Evolutionary conservation across 2,113 vertebrate genomes (phyloP).

Genomic region (Gavialis gangeticus): DNA sequence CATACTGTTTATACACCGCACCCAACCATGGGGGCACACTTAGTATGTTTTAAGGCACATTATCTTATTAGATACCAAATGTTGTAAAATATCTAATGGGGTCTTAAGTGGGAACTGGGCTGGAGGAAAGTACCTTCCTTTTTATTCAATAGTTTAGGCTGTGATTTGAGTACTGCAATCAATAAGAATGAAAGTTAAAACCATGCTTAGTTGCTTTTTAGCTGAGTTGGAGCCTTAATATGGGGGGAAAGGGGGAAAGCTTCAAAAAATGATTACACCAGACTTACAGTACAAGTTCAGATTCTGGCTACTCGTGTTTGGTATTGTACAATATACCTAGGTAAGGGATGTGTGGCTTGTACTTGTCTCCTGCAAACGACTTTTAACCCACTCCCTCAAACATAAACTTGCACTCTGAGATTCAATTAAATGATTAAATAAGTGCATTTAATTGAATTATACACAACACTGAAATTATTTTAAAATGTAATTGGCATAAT

Average conservation of each 20-base stretch:
- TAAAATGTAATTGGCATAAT: constrained; percentile 27
- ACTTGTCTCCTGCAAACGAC: not conserved
- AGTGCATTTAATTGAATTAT: not conserved
- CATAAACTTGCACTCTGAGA: not conserved
- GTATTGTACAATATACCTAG: not conserved
- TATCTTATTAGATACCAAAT: not conserved
- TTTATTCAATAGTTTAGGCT: not conserved
- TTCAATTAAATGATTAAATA: constrained; percentile 21
- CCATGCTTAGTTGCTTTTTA: not conserved
- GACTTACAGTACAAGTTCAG: not conserved
- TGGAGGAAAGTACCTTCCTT: not conserved
- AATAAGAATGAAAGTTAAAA: not conserved
- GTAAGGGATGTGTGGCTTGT: not conserved
- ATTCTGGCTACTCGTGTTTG: fast-evolving
- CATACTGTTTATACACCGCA: too few relatives aligned
- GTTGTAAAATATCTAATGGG: not conserved
- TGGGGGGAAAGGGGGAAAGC: not conserved
- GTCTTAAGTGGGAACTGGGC: not conserved
- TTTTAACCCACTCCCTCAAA: not conserved
- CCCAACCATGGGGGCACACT: too few relatives aligned
- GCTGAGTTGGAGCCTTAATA: fast-evolving
- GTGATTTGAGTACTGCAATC: not conserved
- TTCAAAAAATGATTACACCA: too few relatives aligned
- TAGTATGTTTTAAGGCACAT: too few relatives aligned
- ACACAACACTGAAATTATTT: constrained; percentile 7